These are phyloP conservation scores for Pomatorhinus ruficollis DNA, from an alignment of 2,113 vertebrate genomes.

Conservation along the genomic window DNA sequence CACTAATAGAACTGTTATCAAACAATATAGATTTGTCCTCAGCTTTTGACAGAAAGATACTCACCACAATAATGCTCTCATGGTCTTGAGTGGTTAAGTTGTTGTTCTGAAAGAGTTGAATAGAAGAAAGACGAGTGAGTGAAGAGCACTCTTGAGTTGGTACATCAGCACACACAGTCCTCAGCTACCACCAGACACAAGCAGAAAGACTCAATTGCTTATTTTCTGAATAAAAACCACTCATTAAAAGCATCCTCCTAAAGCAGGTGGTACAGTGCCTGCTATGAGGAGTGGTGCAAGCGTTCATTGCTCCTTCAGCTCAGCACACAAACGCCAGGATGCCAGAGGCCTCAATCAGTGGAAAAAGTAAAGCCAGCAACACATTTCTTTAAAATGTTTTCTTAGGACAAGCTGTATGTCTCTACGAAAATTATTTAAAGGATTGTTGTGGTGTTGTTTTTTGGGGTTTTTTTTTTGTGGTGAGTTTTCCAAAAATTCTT, in stretches of 20 bases:
- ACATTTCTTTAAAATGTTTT: not conserved
- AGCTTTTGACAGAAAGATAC: conserved; percentile 53
- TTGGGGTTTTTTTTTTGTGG: not conserved
- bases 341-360: not conserved
- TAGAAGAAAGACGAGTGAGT: not conserved
- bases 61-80: conserved; percentile 99
- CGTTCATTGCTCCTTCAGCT: not conserved
- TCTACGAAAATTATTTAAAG: not conserved
- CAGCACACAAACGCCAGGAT: not conserved
- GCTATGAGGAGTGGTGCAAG: not conserved
- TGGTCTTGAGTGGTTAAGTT: conserved; percentile 96
- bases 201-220: not conserved
- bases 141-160: not conserved
- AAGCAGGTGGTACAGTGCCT: not conserved
- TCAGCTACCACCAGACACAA: not conserved
- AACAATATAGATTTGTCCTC: not conserved
- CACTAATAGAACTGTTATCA: not conserved
- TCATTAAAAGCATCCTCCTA: not conserved
- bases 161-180: not conserved
- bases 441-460: not conserved
- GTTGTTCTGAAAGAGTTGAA: conserved; percentile 83
- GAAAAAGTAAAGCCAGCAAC: not conserved
- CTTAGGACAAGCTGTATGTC: not conserved
- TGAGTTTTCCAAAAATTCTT: not conserved
- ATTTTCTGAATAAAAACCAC: not conserved